These are phyloP conservation scores for Leuciscus waleckii DNA, from an alignment of 2,797 vertebrate species.

Conservation along the genomic window DNA sequence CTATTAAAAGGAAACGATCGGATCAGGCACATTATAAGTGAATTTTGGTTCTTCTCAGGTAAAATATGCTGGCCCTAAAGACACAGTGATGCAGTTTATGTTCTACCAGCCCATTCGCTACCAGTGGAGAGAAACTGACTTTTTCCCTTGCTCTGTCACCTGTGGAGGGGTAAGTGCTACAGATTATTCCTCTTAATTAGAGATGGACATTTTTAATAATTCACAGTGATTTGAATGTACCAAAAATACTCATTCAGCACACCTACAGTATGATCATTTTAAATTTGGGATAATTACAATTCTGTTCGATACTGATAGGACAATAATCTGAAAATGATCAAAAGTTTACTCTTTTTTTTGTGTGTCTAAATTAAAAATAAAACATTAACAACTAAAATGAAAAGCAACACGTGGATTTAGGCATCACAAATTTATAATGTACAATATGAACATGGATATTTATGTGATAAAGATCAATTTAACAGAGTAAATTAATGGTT, in stretches of 20 bases:
- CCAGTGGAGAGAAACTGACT: conserved; percentile 94
- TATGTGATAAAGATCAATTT: too few relatives aligned
- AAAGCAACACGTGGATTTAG: neutral
- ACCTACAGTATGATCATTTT: too few relatives aligned
- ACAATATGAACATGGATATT: too few relatives aligned
- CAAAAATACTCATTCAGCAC: too few relatives aligned
- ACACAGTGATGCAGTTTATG: conserved; percentile 89
- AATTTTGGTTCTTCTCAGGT: conserved; percentile 72
- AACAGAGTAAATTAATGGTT: too few relatives aligned
- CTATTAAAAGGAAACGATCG: neutral
- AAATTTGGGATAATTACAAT: neutral
- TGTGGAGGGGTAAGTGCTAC: conserved; percentile 89
- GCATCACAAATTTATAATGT: too few relatives aligned
- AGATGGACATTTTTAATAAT: neutral
- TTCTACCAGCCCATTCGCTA: conserved; percentile 95
- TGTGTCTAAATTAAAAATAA: neutral
- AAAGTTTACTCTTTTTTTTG: neutral
- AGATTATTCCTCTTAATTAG: neutral
- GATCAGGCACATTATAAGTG: neutral
- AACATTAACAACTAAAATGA: neutral
- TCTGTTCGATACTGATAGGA: neutral
- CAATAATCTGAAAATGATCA: neutral
- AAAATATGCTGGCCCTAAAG: conserved; percentile 82
- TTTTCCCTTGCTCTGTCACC: conserved; percentile 92
- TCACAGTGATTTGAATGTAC: neutral